Base-by-base conservation (phyloP, 2,888 invertebrate genomes). In the Helobdella robusta region DNA sequence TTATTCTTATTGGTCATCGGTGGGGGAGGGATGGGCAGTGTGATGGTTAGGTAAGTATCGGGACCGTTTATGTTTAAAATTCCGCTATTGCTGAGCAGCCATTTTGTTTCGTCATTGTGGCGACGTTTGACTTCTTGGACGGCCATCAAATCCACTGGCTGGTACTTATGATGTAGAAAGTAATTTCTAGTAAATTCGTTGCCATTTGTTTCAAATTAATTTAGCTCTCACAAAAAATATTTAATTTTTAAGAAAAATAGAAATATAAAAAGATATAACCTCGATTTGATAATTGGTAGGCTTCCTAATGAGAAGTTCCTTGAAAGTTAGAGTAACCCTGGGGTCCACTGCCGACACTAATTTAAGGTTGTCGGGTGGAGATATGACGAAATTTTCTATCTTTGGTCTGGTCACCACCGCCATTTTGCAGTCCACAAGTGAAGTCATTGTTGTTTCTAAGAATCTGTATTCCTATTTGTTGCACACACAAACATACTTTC, bases 261-360 rank as follows among this genome's bases (percentile, higher is more conserved):
- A 18, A 8, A 25, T 18, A 28, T 58, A 6, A 35, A 60, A 20
- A 35, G 20, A 35, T 18, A 36, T 52, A 65, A 76, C 77, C 74
- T 75, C 74, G 5, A 75, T 50, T 4, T 69, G 68, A 40, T 74
- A 68, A 36, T 68, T 70, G 11, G 71, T 68, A 56, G 70, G 70
- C 32, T 69, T 67, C 52, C 70, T 72, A 67, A 75, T 70, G 18
- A 73, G 71, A 1, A 70, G 71, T 15, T 64, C 52, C 52, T 67
- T 66, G 63, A 70, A 72, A 25, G 69, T 70, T 54, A 77, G 68
- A 4, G 73, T 70, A 18, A 76, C 69, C 23, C 77, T 64, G 6
- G 72, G 66, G 66, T 77, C 77, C 3, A 74, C 73, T 23, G 73
- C 62, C 2, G 76, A 73, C n/a, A 67, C 59, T 8, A 73, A 63